Percentiles rank a stretch among this genome's conserved stretches.
These are phyloP conservation scores for Gryllus bimaculatus DNA, from an alignment of 1,140 invertebrate genomes.

Conservation along the genomic window DNA sequence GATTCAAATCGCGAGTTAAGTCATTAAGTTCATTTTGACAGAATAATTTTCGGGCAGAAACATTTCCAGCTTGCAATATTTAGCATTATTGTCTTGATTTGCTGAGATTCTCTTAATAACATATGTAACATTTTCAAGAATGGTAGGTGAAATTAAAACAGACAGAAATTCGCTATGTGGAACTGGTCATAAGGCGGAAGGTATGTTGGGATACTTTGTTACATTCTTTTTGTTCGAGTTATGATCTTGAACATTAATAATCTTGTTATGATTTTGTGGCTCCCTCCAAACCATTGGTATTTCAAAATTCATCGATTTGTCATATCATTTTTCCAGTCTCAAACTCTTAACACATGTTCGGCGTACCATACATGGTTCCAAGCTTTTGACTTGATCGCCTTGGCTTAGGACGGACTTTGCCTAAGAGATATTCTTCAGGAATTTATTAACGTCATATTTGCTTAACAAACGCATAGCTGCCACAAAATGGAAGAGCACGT, in stretches of 20 bases:
- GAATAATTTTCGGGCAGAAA: constrained; percentile 9
- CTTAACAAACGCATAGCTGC: background rate
- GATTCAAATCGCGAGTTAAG: constrained; percentile 12
- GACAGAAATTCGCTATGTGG: background rate
- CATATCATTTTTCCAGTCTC: constrained; percentile 3
- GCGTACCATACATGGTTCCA: background rate
- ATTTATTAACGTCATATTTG: background rate
- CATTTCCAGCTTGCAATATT: background rate
- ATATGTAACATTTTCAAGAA: background rate
- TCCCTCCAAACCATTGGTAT: background rate
- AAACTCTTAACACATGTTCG: constrained; percentile 8
- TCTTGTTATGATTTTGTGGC: background rate
- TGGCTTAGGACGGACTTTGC: background rate
- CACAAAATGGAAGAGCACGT: constrained; percentile 7
- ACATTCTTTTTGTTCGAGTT: background rate
- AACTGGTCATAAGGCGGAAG: background rate
- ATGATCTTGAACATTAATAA: constrained; percentile 4
- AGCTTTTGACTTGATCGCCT: background rate
- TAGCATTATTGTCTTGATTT: background rate
- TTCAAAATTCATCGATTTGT: background rate
- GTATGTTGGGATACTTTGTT: background rate
- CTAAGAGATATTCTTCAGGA: background rate
- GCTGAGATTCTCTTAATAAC: background rate
- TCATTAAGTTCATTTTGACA: constrained; percentile 17
- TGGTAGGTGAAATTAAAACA: background rate